Evolutionary conservation across 2,888 invertebrate species (phyloP).

Genomic region (Drosophila nigricruria): DNA sequence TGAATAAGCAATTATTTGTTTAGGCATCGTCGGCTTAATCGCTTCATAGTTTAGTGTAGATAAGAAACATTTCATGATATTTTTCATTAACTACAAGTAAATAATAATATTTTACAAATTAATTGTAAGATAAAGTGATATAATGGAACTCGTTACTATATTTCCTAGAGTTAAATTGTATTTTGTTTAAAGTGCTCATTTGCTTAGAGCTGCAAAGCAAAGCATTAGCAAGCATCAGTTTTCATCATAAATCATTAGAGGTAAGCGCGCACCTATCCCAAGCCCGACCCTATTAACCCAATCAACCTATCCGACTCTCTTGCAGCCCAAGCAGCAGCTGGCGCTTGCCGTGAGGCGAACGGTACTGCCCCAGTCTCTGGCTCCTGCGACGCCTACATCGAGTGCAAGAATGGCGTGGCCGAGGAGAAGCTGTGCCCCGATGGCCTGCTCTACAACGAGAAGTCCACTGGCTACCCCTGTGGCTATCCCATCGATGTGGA

Average conservation of each 20-base stretch:
- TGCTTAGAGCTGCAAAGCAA: constrained; percentile 1
- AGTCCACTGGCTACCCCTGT: constrained; percentile 91
- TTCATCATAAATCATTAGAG: constrained; percentile 79
- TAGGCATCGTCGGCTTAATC: background rate
- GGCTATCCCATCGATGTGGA: constrained; percentile 93
- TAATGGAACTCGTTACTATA: no score
- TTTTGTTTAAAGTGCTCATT: constrained; percentile 16
- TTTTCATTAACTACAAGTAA: background rate
- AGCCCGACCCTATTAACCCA: constrained; percentile 58
- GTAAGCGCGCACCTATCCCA: constrained; percentile 66
- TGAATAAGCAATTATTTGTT: background rate
- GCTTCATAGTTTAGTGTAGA: background rate
- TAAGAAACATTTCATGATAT: background rate
- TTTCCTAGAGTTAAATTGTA: constrained; percentile 1
- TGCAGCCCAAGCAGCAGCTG: constrained; percentile 76
- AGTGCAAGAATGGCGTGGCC: constrained; percentile 90
- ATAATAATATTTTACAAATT: background rate
- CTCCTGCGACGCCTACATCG: constrained; percentile 91
- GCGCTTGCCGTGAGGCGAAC: constrained; percentile 88
- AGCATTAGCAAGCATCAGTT: constrained; percentile 48
- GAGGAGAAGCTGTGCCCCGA: constrained; percentile 93
- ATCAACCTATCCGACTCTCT: constrained; percentile 49
- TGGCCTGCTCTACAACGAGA: constrained; percentile 92
- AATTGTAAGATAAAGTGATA: background rate
- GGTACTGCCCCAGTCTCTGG: constrained; percentile 89